phyloP scores from a whole-genome alignment of 1,140 invertebrate genomes.

The Nomia melanderi region DNA sequence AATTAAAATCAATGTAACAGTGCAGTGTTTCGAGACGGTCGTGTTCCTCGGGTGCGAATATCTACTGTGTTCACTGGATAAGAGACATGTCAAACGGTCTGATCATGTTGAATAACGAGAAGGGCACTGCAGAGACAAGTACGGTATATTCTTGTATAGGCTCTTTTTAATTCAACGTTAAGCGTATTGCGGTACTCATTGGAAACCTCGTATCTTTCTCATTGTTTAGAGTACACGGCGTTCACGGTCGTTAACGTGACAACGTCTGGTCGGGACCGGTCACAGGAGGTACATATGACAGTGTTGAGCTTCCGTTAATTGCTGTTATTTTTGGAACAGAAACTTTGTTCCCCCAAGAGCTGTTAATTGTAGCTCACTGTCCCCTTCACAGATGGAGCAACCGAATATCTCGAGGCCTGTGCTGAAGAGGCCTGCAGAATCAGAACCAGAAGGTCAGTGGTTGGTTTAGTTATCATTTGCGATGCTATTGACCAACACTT shows the following conservation, averaged over 20 bases:
- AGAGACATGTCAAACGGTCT: slow-evolving; percentile 68
- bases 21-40: slow-evolving; percentile 46
- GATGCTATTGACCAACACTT: background rate
- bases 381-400: slow-evolving; percentile 60
- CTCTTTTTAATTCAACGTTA: slow-evolving; percentile 22
- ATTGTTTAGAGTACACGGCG: slow-evolving; percentile 33
- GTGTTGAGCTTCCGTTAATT: slow-evolving; percentile 53
- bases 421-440: slow-evolving; percentile 66
- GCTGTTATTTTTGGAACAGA: slow-evolving; percentile 33
- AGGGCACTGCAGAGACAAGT: slow-evolving; percentile 53
- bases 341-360: background rate
- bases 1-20: slow-evolving; percentile 67
- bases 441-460: slow-evolving; percentile 65
- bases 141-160: slow-evolving; percentile 22
- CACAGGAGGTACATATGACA: slow-evolving; percentile 41
- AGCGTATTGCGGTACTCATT: background rate
- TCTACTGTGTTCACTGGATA: background rate
- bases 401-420: slow-evolving; percentile 47
- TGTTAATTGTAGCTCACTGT: background rate
- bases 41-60: slow-evolving; percentile 14
- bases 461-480: background rate
- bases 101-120: slow-evolving; percentile 41
- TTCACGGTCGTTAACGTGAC: slow-evolving; percentile 32
- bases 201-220: background rate
- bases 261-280: slow-evolving; percentile 6